Percentiles rank a stretch among this genome's conserved stretches.
Conservation (phyloP, 2,113 vertebrate genomes). For the Zonotrichia leucophrys region DNA sequence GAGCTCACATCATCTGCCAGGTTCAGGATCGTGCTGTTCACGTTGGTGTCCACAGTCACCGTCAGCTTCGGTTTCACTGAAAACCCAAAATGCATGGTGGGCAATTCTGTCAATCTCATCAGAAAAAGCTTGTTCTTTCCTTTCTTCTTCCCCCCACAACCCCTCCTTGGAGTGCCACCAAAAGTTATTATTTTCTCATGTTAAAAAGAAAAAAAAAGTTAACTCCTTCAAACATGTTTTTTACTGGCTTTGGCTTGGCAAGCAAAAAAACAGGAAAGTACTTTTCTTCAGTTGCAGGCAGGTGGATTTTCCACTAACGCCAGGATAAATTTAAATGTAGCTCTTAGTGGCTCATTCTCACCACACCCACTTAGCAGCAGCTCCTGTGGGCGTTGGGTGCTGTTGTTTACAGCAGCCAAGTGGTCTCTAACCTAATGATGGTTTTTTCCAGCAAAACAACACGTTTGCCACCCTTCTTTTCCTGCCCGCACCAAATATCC, state of each 20-base stretch:
- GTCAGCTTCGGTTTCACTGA: constrained; percentile 89
- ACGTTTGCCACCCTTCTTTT: not conserved
- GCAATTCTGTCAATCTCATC: not conserved
- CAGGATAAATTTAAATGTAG: constrained; percentile 39
- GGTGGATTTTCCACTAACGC: constrained; percentile 68
- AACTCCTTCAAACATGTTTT: not conserved
- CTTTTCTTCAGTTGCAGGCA: constrained; percentile 48
- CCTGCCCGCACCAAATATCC: not conserved
- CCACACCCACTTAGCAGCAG: constrained; percentile 60
- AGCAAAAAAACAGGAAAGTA: constrained; percentile 53
- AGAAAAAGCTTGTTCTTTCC: not conserved
- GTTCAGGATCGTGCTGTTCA: constrained; percentile 78
- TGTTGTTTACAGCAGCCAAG: constrained; percentile 54
- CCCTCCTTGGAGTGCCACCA: not conserved
- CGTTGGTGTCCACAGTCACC: constrained; percentile 81
- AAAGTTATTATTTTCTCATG: not conserved
- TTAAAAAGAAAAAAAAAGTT: not conserved
- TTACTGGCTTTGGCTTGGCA: constrained; percentile 14
- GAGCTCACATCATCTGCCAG: constrained; percentile 72
- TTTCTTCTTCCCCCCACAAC: not conserved
- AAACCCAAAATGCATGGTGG: not conserved
- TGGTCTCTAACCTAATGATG: not conserved
- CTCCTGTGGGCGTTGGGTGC: not conserved
- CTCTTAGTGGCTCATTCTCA: not conserved
- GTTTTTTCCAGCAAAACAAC: constrained; percentile 48